phyloP scores from a whole-genome alignment of 2,888 invertebrate genomes.

The Drosophila buzzatii region DNA sequence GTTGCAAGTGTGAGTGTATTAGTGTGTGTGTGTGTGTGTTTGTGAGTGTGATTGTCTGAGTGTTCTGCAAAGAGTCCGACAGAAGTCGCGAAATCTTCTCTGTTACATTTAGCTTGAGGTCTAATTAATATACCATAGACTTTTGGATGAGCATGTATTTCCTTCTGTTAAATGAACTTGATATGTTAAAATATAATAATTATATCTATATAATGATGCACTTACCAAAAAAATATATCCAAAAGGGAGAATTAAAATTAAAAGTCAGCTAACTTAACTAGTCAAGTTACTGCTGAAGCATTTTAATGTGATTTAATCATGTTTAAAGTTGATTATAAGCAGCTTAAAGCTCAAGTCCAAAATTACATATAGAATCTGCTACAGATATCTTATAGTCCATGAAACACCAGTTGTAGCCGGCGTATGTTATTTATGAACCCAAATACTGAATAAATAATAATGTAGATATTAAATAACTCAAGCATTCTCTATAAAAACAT shows the following conservation, averaged over 20 bases:
- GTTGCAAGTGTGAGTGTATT: neutral
- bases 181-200: no score
- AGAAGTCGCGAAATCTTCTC: neutral
- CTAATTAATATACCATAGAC: neutral
- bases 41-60: neutral
- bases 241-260: no score
- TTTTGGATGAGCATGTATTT: neutral
- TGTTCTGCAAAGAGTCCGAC: neutral
- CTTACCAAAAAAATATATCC: no score
- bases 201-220: no score
- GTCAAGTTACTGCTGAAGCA: no score
- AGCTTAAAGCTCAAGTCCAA: neutral
- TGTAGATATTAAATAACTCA: neutral
- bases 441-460: neutral
- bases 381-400: no score
- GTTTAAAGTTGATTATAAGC: neutral
- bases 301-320: no score
- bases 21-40: neutral
- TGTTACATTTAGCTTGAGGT: neutral
- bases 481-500: slow-evolving; percentile 5
- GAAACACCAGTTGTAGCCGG: neutral
- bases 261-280: no score
- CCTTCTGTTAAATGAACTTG: no score
- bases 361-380: neutral
- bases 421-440: neutral